A percentile compares a stretch with the other conserved stretches of the same genome.
Evolutionary conservation across 37 sponge, comb jelly and placozoan species (phyloP).

Genomic region (Theonella swinhoei): DNA sequence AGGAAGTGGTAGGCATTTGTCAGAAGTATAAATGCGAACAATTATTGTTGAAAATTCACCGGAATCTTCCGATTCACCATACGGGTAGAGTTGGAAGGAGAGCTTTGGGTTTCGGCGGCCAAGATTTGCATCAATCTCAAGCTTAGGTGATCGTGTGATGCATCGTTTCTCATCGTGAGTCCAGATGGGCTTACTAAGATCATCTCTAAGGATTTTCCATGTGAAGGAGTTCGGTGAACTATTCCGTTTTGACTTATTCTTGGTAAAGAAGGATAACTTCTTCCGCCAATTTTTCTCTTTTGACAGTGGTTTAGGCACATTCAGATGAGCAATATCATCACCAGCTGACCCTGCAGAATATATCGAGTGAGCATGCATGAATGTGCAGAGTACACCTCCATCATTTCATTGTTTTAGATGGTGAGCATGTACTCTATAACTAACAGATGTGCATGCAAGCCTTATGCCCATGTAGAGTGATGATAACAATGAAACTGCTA

Average conservation of each 20-base stretch:
- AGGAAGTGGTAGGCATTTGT: neutral
- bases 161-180: neutral
- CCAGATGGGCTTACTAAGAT: neutral
- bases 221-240: neutral
- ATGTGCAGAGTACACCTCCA: no score
- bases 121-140: neutral
- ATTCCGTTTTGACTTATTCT: neutral
- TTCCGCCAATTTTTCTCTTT: neutral
- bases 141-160: neutral
- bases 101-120: neutral
- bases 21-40: neutral
- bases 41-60: neutral
- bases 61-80: neutral
- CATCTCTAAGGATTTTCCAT: neutral
- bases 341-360: no score
- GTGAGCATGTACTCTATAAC: no score
- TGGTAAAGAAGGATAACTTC: neutral
- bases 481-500: no score
- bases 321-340: no score
- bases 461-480: no score
- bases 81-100: neutral
- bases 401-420: no score
- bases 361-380: no score
- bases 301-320: no score
- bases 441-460: no score